phyloP scores from a whole-genome alignment of 2,113 vertebrate genomes.

The Meleagris gallopavo region DNA sequence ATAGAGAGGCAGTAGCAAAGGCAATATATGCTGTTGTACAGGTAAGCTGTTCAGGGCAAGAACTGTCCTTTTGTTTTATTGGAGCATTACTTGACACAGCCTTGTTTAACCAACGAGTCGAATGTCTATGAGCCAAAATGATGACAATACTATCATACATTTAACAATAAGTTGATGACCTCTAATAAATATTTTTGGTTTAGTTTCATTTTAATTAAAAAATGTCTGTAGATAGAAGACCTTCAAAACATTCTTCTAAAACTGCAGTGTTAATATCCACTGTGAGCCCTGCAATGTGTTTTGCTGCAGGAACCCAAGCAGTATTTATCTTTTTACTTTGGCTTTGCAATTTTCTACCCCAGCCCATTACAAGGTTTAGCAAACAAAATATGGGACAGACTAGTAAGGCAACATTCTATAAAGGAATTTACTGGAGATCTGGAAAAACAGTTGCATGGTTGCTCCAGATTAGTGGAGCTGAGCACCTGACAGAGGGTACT shows the following conservation, averaged over 20 bases:
- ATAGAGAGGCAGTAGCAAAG: slow-evolving; percentile 34
- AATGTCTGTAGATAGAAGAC: not conserved
- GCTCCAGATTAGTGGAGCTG: not conserved
- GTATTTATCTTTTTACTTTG: not conserved
- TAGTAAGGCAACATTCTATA: not conserved
- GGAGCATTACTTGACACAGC: slow-evolving; percentile 49
- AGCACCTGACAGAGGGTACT: not conserved
- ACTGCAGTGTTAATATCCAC: not conserved
- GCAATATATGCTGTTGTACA: slow-evolving; percentile 32
- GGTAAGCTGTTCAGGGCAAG: slow-evolving; percentile 53
- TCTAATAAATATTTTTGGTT: slow-evolving; percentile 60
- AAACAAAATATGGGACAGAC: not conserved
- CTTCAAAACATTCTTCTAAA: not conserved
- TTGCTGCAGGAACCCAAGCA: not conserved
- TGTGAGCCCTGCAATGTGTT: not conserved
- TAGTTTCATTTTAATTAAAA: slow-evolving; percentile 53
- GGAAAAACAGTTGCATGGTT: not conserved
- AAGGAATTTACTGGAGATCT: not conserved
- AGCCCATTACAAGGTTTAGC: not conserved
- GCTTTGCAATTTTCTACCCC: not conserved
- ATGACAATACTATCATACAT: not conserved
- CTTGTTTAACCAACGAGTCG: slow-evolving; percentile 19
- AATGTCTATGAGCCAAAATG: slow-evolving; percentile 16
- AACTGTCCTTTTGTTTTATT: slow-evolving; percentile 64
- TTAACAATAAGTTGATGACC: slow-evolving; percentile 40